phyloP scores from a whole-genome alignment of 2,888 invertebrate species.

The Camptogramma bilineatum region DNA sequence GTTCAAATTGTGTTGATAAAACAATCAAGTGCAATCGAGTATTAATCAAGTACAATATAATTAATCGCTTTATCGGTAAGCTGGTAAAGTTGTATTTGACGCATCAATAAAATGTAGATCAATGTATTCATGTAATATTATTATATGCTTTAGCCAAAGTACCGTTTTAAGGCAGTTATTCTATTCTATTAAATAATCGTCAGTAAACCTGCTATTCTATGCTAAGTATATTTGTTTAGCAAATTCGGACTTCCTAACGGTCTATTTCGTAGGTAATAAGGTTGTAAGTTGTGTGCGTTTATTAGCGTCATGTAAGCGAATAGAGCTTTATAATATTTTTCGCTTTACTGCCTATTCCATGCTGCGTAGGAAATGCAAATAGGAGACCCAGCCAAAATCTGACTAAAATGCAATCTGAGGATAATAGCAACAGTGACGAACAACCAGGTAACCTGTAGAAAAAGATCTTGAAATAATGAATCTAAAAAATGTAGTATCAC shows the following conservation, averaged over 20 bases:
- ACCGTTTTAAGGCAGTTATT: neutral
- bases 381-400: conserved; percentile 82
- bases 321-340: conserved; percentile 45
- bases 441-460: conserved; percentile 60
- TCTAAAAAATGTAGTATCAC: neutral
- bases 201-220: neutral
- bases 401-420: conserved; percentile 87
- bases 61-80: conserved; percentile 26
- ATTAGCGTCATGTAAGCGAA: conserved; percentile 28
- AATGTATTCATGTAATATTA: conserved; percentile 7
- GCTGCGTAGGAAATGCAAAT: conserved; percentile 72
- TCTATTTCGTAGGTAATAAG: conserved; percentile 9
- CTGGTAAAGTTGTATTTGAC: conserved; percentile 21
- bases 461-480: neutral
- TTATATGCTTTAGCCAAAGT: conserved; percentile 11
- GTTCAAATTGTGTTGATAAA: conserved; percentile 20
- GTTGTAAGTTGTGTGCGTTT: conserved; percentile 14
- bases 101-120: conserved; percentile 6
- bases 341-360: conserved; percentile 68
- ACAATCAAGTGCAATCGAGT: conserved; percentile 1
- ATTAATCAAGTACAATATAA: too few relatives aligned
- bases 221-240: neutral
- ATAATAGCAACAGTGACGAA: conserved; percentile 88
- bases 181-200: neutral
- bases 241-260: neutral